Evolutionary conservation across 2,113 vertebrate genomes (phyloP).

Genomic region (Taxidea taxus): DNA sequence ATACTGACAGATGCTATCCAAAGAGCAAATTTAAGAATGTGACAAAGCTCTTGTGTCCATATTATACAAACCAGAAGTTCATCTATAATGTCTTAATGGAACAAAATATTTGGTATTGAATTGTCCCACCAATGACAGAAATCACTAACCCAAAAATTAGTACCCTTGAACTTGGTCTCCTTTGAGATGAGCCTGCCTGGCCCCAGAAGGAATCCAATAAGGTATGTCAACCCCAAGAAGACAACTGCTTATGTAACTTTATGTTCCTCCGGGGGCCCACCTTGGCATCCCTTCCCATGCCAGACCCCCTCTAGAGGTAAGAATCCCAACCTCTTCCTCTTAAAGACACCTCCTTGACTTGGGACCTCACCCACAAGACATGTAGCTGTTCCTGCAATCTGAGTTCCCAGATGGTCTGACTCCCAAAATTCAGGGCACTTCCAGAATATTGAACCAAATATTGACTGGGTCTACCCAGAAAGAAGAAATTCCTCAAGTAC

Average conservation of each 20-base stretch:
- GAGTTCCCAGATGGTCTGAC: neutral
- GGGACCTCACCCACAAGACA: neutral
- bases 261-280: neutral
- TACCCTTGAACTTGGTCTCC: neutral
- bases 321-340: neutral
- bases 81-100: neutral
- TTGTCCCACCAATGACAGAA: neutral
- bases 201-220: neutral
- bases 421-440: neutral
- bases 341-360: neutral
- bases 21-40: neutral
- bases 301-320: neutral
- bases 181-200: neutral
- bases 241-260: neutral
- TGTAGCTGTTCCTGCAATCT: neutral
- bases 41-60: neutral
- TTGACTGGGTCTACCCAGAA: neutral
- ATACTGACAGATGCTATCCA: neutral
- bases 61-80: neutral
- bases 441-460: neutral
- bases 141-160: neutral
- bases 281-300: neutral
- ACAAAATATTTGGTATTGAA: neutral
- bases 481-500: neutral
- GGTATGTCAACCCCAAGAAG: neutral